phyloP scores from a whole-genome alignment of 2,888 invertebrate species.

The Phaedon cochleariae region DNA sequence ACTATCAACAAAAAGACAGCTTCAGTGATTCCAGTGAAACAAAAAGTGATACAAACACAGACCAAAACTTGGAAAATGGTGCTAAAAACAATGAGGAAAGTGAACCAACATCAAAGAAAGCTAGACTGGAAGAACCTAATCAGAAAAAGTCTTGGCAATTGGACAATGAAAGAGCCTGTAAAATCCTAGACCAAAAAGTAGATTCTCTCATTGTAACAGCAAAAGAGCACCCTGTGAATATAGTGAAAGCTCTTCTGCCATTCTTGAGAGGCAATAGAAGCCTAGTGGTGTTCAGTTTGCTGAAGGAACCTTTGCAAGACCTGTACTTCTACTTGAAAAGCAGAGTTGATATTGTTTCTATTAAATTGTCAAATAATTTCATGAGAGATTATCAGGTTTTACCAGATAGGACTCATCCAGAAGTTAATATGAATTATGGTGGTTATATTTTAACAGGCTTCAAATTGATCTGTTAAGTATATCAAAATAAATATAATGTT shows the following conservation, averaged over 20 bases:
- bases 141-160: constrained; percentile 67
- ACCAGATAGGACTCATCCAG: constrained; percentile 92
- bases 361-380: constrained; percentile 87
- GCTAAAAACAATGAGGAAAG: neutral
- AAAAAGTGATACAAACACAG: neutral
- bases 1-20: constrained; percentile 66
- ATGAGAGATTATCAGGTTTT: constrained; percentile 89
- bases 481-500: neutral
- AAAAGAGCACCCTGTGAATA: constrained; percentile 86
- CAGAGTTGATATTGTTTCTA: constrained; percentile 73
- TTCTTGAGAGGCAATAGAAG: constrained; percentile 84
- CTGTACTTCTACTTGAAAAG: constrained; percentile 82
- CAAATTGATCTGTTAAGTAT: constrained; percentile 47
- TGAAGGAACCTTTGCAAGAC: constrained; percentile 85
- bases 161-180: constrained; percentile 73
- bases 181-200: constrained; percentile 70
- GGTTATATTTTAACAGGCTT: constrained; percentile 87
- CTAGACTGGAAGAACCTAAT: constrained; percentile 29
- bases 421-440: constrained; percentile 89
- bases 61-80: constrained; percentile 1
- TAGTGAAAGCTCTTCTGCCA: constrained; percentile 77
- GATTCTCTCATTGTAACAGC: constrained; percentile 82
- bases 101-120: constrained; percentile 30
- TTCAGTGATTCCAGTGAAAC: neutral
- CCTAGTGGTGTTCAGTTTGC: constrained; percentile 83